Percentiles rank a stretch among this genome's conserved stretches.
phyloP scores from a whole-genome alignment of 1,140 invertebrate genomes.

The Zaprionus nigranus region DNA sequence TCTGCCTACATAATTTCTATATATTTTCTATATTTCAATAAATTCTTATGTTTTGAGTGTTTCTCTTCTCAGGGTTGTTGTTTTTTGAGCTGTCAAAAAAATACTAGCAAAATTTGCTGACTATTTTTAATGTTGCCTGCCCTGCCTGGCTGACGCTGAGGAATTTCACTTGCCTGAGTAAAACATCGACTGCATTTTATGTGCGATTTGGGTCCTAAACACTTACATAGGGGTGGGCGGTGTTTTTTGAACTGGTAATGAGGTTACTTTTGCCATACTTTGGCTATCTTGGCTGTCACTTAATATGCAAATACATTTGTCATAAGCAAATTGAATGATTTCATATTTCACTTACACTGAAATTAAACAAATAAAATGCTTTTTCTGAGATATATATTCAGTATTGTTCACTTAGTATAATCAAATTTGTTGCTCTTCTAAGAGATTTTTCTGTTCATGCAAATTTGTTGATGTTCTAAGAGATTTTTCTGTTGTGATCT shows the following conservation, averaged over 20 bases:
- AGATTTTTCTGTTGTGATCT: background rate
- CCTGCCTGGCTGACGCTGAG: constrained; percentile 63
- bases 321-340: constrained; percentile 18
- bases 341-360: background rate
- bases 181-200: constrained; percentile 42
- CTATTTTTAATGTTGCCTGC: constrained; percentile 63
- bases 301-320: constrained; percentile 31
- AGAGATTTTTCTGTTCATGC: background rate
- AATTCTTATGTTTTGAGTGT: constrained; percentile 9
- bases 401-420: no score
- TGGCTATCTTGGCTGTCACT: constrained; percentile 30
- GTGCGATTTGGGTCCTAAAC: background rate
- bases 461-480: no score
- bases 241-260: constrained; percentile 3
- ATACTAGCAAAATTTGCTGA: constrained; percentile 53
- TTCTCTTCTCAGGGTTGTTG: constrained; percentile 25
- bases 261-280: constrained; percentile 15
- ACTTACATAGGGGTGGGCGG: background rate
- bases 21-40: constrained; percentile 26
- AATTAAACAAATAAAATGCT: no score
- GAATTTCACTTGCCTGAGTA: constrained; percentile 65
- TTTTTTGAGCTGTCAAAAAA: constrained; percentile 58
- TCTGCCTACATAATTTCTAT: constrained; percentile 55
- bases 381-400: background rate
- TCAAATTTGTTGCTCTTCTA: no score